Evolutionary conservation across 2,797 vertebrate species (phyloP), one percentile per base, ranked within the genome.

Genomic region (Diglossa cyanea): DNA sequence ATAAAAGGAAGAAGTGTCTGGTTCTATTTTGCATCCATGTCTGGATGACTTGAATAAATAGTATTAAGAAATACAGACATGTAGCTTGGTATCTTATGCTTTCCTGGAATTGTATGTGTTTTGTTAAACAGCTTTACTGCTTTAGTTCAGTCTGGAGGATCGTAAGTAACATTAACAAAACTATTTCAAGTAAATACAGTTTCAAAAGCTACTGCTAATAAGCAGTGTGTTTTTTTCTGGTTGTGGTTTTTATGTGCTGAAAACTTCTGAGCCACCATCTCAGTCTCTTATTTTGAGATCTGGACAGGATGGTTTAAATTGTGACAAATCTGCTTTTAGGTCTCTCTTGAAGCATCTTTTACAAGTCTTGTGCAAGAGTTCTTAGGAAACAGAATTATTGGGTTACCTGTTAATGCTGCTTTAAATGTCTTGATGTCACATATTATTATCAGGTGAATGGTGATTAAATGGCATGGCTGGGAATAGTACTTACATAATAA

Each of bases 151-250:
- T 47, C 13, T 57, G 62, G 50, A 39, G 17, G 9, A 63, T 11
- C 12, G 24, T 85, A 70, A 72, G 8, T 57, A 86, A 44, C 6
- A 7, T 17, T 16, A 65, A 61, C 2, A 47, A 66, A 54, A 33
- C 23, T 39, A 25, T 45, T 90, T 73, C 11, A 39, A 30, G 37
- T 65, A 81, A 65, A 75, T 25, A 10, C 3, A 10, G 8, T 70
- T 94, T 82, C 14, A 79, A 60, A 75, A 72, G 14, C 31, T 80
- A 65, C 16, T 75, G 21, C 30, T 77, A 1, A n/a, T 74, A 80
- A 48, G 17, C 37, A 28, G 11, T 86, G 5, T 1, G 0, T 0
- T 26, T 61, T 54, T 74, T 65, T 51, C 18, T 57, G 18, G 8
- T 71, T 42, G 5, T 19, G 17, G 47, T 78, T 53, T 55, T 48